Base-by-base conservation (phyloP, 2,888 invertebrate genomes). In the Priocnemis perturbator region DNA sequence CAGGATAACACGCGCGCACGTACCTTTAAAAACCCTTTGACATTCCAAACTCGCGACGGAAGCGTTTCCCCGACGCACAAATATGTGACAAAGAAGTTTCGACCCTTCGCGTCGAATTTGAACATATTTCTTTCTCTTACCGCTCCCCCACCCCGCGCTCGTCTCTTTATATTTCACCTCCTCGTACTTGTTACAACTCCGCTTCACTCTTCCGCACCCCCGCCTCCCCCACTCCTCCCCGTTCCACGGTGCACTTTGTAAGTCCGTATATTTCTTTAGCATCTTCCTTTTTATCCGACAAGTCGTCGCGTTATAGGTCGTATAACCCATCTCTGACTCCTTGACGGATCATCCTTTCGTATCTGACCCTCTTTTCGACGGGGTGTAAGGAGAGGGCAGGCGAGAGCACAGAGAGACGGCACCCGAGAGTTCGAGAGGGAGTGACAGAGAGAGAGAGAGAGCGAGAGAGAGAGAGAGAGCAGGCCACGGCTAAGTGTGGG, bases 251-350 rank as follows among this genome's bases (percentile, higher is more conserved):
- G 37, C 45, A n/a, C 21, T 20, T 59, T 44, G 58, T 21, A 59
- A 45, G 45, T 45, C 45, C 14, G 19, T 50, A 7, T 58, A 20
- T 44, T 50, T 14, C 19, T 17, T 21, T n/a, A 47, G 14, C 52
- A 56, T 67, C 21, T 60, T 53, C 47, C 60, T 53, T 62, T 67
- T 68, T 70, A 52, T 64, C 59, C 62, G 19, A 52, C 69, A 64
- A 37, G 70, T 71, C 77, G 58, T 74, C 69, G 62, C 61, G 60
- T 74, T 74, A 77, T 70, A 74, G 66, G 65, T 71, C 69, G 20
- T 26, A 21, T 55, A 67, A 66, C 59, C 69, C 74, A 70, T 67
- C 64, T 67, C 62, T 56, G 65, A 71, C 78, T 71, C 67, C 64
- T 60, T 44, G 60, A 58, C 56, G 67, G 74, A 77, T 77, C 74